Percentiles rank a stretch among this genome's conserved stretches.
phyloP scores from a whole-genome alignment of 2,113 vertebrate species.

The Ifrita kowaldi region DNA sequence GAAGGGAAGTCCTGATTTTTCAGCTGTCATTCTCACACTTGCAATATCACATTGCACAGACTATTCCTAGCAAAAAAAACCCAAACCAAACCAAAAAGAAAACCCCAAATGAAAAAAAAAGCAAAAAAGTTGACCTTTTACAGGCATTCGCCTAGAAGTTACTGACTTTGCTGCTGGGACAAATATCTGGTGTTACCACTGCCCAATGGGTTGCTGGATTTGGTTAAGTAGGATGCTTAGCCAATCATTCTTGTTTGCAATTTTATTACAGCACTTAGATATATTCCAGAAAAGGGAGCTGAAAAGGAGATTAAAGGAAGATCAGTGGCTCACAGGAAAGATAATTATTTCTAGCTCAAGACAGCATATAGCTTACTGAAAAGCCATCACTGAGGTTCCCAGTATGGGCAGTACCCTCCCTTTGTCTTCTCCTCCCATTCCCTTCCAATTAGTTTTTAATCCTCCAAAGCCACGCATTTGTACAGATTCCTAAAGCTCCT shows the following conservation, averaged over 20 bases:
- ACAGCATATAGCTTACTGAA: not conserved
- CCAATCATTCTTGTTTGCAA: not conserved
- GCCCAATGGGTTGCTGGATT: not conserved
- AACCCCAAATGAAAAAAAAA: not conserved
- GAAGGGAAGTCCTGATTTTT: not conserved
- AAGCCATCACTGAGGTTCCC: not conserved
- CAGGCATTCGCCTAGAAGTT: not conserved
- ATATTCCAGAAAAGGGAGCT: not conserved
- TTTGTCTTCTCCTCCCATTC: not conserved
- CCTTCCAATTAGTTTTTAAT: slow-evolving; percentile 28
- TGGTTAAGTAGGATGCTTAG: not conserved
- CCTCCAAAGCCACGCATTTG: not conserved
- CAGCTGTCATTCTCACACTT: not conserved
- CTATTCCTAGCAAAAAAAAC: not conserved
- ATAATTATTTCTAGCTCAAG: slow-evolving; percentile 37
- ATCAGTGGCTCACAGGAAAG: slow-evolving; percentile 12
- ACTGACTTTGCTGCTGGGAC: not conserved
- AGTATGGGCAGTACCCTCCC: not conserved
- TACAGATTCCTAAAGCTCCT: not conserved
- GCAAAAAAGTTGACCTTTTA: not conserved
- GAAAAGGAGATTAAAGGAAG: slow-evolving; percentile 27
- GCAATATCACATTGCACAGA: not conserved
- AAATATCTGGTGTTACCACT: not conserved
- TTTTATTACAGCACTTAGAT: not conserved
- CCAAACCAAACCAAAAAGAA: not conserved